Evolutionary conservation across 2,113 vertebrate species (phyloP).

Genomic region (Mus musculus): GRCm39 chr16:18077501-18078000

Average conservation of each 20-base stretch:
- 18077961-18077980: background rate
- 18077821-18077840: constrained; percentile 99
- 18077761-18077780: constrained; percentile 99
- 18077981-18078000: background rate
- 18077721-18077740: background rate
- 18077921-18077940: background rate
- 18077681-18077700: background rate
- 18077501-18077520: constrained; percentile 99
- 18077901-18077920: background rate
- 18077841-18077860: constrained; percentile 91
- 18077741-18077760: constrained; percentile 99
- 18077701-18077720: background rate
- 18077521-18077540: constrained; percentile 82
- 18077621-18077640: background rate
- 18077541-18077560: background rate
- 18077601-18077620: background rate
- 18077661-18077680: background rate
- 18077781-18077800: constrained; percentile 99
- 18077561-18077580: background rate
- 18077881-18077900: fast-evolving
- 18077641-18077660: background rate
- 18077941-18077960: background rate
- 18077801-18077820: constrained; percentile 98
- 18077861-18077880: background rate
- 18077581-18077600: background rate